Evolutionary conservation across 2,888 invertebrate genomes (phyloP), one percentile per base, ranked within the genome.

Genomic region (Beris chalybata): DNA sequence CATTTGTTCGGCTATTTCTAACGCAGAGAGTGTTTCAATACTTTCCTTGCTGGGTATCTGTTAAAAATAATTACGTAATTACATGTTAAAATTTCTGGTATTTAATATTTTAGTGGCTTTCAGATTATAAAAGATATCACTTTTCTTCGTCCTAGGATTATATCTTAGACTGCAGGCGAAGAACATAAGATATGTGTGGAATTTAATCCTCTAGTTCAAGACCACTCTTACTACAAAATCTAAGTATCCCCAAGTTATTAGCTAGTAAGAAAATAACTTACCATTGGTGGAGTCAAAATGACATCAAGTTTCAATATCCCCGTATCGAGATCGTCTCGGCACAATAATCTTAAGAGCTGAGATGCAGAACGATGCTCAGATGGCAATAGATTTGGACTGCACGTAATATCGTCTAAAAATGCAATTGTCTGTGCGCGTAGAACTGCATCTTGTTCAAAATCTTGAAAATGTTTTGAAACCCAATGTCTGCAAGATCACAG

Each of bases 1-100:
- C 86, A 95, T 89, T 78, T 94, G 94, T 78, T 95, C 95, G 0
- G 95, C 95, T 66, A 95, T 92, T 81, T 95, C 95, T 47, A 95
- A 81, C 1, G 95, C 95, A 22, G 93, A 93, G 12, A 95, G 76
- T 0, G 91, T 90, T 77, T 94, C 93, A 67, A 93, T 89, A 71
- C 86, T 92, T 75, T 94, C 94, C 74, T 89, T 91, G 59, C 88
- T 91, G 58, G 90, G 87, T 48, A 85, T 81, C 93, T 93, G 76
- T 59, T 7, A 7, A 32, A 32, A 32, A 83, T 4, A 32, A 32
- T 32, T 32, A 32, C n/a, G n/a, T n/a, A n/a, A 9, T 43, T 43
- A 43, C 11, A 6, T 44, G 15, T 31, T 15, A 29, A 30, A 47
- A n/a, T 47, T 45, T 7, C 45, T 45, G 58, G 12, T 9, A 22